phyloP scores from a whole-genome alignment of 2,113 vertebrate species.

The Chaenocephalus aceratus region DNA sequence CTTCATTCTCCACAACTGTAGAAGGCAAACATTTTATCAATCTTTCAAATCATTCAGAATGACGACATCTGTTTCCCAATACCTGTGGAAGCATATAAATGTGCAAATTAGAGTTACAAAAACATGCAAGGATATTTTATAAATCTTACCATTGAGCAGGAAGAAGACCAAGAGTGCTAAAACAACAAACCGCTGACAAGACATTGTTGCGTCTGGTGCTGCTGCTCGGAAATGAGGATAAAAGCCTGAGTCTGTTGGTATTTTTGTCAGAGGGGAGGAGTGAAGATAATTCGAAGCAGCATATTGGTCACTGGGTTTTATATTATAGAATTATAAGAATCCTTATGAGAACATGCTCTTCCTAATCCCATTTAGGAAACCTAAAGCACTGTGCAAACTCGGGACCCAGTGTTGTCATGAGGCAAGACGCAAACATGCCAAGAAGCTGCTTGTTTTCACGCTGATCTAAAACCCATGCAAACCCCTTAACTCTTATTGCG shows the following conservation, averaged over 20 bases:
- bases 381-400: constrained; percentile 26
- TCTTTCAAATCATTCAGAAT: background rate
- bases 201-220: constrained; percentile 66
- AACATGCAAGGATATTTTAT: background rate
- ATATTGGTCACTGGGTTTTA: constrained; percentile 44
- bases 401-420: constrained; percentile 59
- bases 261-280: constrained; percentile 69
- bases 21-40: constrained; percentile 2
- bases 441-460: constrained; percentile 38
- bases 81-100: too few relatives aligned
- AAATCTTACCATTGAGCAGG: constrained; percentile 76
- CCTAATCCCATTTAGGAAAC: constrained; percentile 76
- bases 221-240: constrained; percentile 52
- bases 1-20: constrained; percentile 76
- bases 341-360: constrained; percentile 52
- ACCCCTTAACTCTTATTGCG: constrained; percentile 24
- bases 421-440: constrained; percentile 48
- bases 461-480: constrained; percentile 69
- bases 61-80: background rate
- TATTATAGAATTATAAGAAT: constrained; percentile 55
- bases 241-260: constrained; percentile 9
- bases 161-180: constrained; percentile 72
- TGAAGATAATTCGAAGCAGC: constrained; percentile 61
- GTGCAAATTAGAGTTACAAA: background rate
- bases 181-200: constrained; percentile 55